Percentiles rank a stretch among this genome's conserved stretches.
These are phyloP conservation scores for Vipera latastei DNA, from an alignment of 2,797 vertebrate species.

Conservation along the genomic window DNA sequence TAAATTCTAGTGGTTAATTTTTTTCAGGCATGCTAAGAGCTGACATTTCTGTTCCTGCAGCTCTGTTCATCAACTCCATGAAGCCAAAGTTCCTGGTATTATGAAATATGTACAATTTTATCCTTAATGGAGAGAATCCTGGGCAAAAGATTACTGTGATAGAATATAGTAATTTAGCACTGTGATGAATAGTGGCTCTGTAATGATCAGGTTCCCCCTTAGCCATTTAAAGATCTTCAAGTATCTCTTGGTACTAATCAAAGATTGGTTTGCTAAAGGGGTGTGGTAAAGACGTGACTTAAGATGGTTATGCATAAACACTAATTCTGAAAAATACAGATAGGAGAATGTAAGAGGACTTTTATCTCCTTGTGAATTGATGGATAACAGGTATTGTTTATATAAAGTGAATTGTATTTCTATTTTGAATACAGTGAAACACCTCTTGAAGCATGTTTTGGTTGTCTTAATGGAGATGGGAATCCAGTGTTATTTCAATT, in stretches of 20 bases:
- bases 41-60: not conserved
- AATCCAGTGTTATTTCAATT: not conserved
- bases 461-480: not conserved
- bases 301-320: not conserved
- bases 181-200: not conserved
- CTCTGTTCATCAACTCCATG: not conserved
- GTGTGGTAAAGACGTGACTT: not conserved
- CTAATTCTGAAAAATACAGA: not conserved
- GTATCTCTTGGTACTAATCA: not conserved
- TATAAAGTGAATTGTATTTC: not conserved
- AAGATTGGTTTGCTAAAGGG: not conserved
- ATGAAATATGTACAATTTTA: not conserved
- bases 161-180: not conserved
- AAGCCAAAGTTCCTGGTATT: not conserved
- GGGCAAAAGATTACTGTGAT: not conserved
- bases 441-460: not conserved
- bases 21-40: not conserved
- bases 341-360: not conserved
- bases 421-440: not conserved
- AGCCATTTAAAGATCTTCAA: not conserved
- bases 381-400: not conserved
- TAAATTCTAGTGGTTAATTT: not conserved
- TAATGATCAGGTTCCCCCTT: conserved; percentile 4
- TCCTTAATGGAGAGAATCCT: not conserved
- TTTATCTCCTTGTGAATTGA: not conserved